A percentile compares a stretch with the other conserved stretches of the same genome.
Evolutionary conservation across 2,888 invertebrate genomes (phyloP).

Genomic region (Eupithecia insigniata): DNA sequence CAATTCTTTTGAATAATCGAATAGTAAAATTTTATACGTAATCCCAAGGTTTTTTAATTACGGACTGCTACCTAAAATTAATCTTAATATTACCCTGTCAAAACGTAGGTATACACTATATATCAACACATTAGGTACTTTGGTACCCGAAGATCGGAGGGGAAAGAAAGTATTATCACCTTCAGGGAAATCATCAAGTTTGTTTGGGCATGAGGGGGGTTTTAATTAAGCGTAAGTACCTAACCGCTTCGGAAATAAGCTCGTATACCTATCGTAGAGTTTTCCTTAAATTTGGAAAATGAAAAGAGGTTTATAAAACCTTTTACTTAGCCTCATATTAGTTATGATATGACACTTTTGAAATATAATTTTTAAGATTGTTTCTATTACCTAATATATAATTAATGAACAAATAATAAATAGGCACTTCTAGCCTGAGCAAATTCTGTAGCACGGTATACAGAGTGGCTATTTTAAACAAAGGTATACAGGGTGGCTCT

Average conservation of each 20-base stretch:
- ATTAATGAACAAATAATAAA: no score
- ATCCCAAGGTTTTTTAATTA: background rate
- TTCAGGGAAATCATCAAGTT: constrained; percentile 56
- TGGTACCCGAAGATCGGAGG: constrained; percentile 3
- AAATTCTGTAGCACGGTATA: no score
- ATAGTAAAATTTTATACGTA: no score
- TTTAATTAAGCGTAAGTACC: constrained; percentile 58
- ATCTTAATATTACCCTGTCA: background rate
- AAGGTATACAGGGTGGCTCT: no score
- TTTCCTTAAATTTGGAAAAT: constrained; percentile 18
- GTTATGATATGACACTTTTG: no score
- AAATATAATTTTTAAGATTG: no score
- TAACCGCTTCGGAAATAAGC: constrained; percentile 47
- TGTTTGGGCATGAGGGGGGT: constrained; percentile 49
- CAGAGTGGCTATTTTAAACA: no score
- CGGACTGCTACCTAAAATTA: background rate
- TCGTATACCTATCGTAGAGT: constrained; percentile 28
- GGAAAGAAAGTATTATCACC: constrained; percentile 48
- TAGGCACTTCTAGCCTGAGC: no score
- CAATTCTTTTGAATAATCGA: no score
- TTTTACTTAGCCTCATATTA: no score
- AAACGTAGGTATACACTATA: background rate
- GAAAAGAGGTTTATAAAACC: background rate
- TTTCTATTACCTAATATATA: no score
- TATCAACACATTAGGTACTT: background rate